A percentile compares a stretch with the other conserved stretches of the same genome.
Evolutionary conservation across 2,113 vertebrate genomes (phyloP).

Genomic region (Marmota flaviventris): DNA sequence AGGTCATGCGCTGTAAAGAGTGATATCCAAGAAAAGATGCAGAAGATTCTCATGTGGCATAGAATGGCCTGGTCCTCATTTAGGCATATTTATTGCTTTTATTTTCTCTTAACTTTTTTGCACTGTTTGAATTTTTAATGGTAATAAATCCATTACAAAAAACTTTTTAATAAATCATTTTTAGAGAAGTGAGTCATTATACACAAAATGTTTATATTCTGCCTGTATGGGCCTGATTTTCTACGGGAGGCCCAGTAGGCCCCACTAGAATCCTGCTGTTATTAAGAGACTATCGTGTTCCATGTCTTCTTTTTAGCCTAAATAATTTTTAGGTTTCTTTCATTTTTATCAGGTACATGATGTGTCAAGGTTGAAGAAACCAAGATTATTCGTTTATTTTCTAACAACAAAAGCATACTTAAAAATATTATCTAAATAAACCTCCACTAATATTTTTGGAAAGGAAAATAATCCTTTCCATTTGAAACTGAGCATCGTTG

Average conservation of each 20-base stretch:
- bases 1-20: background rate
- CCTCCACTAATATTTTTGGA: slow-evolving; percentile 48
- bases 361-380: background rate
- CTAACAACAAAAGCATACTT: background rate
- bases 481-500: slow-evolving; percentile 14
- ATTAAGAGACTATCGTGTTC: background rate
- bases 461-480: background rate
- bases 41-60: background rate
- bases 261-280: background rate
- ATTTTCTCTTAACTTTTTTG: slow-evolving; percentile 1
- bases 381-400: slow-evolving; percentile 12
- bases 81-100: background rate
- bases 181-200: background rate
- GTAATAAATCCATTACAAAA: background rate
- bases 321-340: background rate
- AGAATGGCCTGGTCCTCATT: background rate
- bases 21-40: background rate
- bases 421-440: slow-evolving; percentile 10
- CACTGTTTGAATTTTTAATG: background rate
- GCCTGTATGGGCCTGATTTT: background rate
- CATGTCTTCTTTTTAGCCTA: background rate
- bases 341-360: slow-evolving; percentile 1
- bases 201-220: background rate
- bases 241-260: background rate
- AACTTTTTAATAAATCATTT: background rate